phyloP scores from a whole-genome alignment of 2,113 vertebrate species.

The Sinocyclocheilus maitianheensis region DNA sequence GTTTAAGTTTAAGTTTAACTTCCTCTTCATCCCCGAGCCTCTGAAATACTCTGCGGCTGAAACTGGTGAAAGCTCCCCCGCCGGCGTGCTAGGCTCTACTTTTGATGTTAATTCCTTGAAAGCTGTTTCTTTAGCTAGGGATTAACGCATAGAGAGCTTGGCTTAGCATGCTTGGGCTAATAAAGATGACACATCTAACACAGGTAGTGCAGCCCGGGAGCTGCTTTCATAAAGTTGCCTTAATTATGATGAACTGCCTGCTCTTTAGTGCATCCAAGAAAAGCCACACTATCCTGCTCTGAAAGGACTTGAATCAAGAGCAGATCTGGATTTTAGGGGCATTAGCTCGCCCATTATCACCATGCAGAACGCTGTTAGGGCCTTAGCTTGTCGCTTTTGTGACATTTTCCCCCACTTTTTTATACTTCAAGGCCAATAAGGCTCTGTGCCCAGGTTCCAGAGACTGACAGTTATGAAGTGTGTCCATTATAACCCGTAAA shows the following conservation, averaged over 20 bases:
- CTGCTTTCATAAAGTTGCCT: constrained; percentile 70
- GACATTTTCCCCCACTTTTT: background rate
- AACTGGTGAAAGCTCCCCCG: constrained; percentile 78
- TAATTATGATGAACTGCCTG: constrained; percentile 75
- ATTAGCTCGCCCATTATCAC: constrained; percentile 18
- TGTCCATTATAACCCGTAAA: constrained; percentile 74
- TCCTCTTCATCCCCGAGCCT: constrained; percentile 75
- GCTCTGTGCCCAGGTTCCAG: constrained; percentile 57
- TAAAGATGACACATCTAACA: constrained; percentile 83
- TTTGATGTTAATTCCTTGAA: constrained; percentile 84
- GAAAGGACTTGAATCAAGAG: constrained; percentile 63
- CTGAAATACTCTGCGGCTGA: constrained; percentile 74
- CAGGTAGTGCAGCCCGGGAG: constrained; percentile 75
- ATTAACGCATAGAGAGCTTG: constrained; percentile 78
- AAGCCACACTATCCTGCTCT: constrained; percentile 66
- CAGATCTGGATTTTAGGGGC: constrained; percentile 42
- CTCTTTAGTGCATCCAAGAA: constrained; percentile 69
- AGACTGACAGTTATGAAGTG: constrained; percentile 80
- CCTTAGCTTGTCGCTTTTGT: background rate
- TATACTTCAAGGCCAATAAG: constrained; percentile 11
- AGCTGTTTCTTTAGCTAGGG: constrained; percentile 83
- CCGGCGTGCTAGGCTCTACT: constrained; percentile 77
- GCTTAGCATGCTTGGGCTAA: constrained; percentile 79
- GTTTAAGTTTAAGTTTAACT: constrained; percentile 81
- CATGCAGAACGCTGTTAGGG: constrained; percentile 16